These are phyloP conservation scores for Deroptyus accipitrinus DNA, from an alignment of 2,113 vertebrate genomes.

Conservation along the genomic window DNA sequence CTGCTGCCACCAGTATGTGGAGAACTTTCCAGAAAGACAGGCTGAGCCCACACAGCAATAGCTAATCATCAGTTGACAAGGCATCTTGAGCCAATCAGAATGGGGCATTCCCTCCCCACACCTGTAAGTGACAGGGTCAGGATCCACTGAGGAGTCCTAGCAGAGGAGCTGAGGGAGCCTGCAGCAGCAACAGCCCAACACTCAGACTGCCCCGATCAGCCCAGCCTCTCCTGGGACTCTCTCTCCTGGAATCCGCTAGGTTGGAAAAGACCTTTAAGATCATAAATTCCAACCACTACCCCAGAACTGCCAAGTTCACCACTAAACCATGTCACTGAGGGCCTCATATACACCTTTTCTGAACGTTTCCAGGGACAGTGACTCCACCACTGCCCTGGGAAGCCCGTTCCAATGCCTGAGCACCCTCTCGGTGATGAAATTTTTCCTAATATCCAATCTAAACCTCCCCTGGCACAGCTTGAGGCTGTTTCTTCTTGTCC, in stretches of 20 bases:
- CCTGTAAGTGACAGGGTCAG: background rate
- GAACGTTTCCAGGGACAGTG: background rate
- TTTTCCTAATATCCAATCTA: background rate
- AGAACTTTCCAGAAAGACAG: background rate
- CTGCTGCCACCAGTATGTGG: too few species aligned
- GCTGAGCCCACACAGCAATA: fast-evolving
- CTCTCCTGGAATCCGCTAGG: background rate
- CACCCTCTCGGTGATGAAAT: background rate
- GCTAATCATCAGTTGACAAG: fast-evolving
- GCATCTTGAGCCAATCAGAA: background rate
- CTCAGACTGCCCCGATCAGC: background rate
- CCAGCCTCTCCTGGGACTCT: background rate
- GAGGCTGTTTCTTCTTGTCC: background rate
- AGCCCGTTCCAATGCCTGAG: background rate
- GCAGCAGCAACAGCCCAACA: background rate
- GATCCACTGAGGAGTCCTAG: too few species aligned
- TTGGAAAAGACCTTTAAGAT: background rate
- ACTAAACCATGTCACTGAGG: background rate
- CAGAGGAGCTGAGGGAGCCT: background rate
- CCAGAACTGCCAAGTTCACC: background rate
- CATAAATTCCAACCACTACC: background rate
- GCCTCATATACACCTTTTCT: background rate
- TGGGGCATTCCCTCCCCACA: background rate
- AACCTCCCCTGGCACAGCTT: background rate
- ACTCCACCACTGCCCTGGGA: background rate